Conservation (phyloP, 1,140 invertebrate genomes). For the Gryllus bimaculatus region DNA sequence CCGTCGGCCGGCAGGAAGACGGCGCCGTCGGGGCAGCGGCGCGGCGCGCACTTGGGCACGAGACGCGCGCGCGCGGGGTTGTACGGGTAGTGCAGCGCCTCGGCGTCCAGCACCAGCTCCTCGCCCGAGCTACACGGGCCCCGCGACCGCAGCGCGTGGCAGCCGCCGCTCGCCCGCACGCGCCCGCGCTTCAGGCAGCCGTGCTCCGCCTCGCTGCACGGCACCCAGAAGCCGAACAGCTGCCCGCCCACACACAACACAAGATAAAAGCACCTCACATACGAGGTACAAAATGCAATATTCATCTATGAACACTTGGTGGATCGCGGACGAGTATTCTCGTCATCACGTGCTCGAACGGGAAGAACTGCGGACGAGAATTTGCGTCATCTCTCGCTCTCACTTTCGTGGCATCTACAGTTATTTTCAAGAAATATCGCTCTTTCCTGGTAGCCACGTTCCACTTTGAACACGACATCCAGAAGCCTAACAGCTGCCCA, state of each 20-base stretch:
- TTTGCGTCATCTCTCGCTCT: no score
- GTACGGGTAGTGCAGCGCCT: background rate
- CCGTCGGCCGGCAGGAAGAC: background rate
- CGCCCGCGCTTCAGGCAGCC: background rate
- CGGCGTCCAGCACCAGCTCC: background rate
- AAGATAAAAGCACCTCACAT: background rate
- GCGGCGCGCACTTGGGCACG: background rate
- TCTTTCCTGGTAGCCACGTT: no score
- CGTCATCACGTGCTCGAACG: no score
- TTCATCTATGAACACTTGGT: no score
- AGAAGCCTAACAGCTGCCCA: no score
- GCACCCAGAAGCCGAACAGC: constrained; percentile 2
- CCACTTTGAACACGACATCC: no score
- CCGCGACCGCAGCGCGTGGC: background rate
- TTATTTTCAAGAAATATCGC: no score
- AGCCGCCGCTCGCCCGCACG: background rate
- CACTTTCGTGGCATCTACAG: no score
- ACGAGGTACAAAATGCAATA: no score
- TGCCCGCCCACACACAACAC: background rate
- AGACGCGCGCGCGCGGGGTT: background rate
- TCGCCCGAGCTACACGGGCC: background rate
- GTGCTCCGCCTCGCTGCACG: background rate
- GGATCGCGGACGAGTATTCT: no score
- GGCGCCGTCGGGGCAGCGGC: background rate
- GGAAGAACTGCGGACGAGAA: no score